Evolutionary conservation across 2,113 vertebrate species (phyloP).

Genomic region (Budorcas taxicolor): DNA sequence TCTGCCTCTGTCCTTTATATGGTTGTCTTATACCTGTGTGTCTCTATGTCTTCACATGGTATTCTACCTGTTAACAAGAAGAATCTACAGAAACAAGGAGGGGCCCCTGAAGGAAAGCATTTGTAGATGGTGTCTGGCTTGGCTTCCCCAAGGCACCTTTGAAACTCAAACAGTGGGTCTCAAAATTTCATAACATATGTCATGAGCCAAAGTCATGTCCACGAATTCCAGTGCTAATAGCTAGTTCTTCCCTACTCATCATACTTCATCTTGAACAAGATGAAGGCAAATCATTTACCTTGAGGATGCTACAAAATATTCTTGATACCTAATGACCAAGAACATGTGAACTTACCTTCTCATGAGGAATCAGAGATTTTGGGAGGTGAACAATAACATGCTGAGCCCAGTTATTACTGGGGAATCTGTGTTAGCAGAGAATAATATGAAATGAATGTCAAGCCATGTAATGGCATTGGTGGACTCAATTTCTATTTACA

Average conservation of each 20-base stretch:
- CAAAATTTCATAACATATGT: not conserved
- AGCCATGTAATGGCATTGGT: not conserved
- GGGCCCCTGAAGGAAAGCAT: not conserved
- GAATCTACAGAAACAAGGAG: not conserved
- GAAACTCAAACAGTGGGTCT: not conserved
- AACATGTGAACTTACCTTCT: not conserved
- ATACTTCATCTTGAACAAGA: not conserved
- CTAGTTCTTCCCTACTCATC: not conserved
- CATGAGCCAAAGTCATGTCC: not conserved
- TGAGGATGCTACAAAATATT: not conserved
- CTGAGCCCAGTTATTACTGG: not conserved
- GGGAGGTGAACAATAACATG: not conserved
- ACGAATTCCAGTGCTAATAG: not conserved
- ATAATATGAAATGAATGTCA: not conserved
- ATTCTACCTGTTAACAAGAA: not conserved
- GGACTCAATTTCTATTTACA: not conserved
- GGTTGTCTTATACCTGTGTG: not conserved
- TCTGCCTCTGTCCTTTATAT: not conserved
- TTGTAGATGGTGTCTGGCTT: not conserved
- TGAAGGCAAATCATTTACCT: not conserved
- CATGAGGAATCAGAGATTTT: not conserved
- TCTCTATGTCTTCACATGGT: not conserved
- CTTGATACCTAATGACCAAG: not conserved
- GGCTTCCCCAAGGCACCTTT: not conserved
- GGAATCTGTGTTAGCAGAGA: not conserved